These are phyloP conservation scores for Cephalopholis sonnerati DNA, from an alignment of 2,113 vertebrate genomes.

Conservation along the genomic window DNA sequence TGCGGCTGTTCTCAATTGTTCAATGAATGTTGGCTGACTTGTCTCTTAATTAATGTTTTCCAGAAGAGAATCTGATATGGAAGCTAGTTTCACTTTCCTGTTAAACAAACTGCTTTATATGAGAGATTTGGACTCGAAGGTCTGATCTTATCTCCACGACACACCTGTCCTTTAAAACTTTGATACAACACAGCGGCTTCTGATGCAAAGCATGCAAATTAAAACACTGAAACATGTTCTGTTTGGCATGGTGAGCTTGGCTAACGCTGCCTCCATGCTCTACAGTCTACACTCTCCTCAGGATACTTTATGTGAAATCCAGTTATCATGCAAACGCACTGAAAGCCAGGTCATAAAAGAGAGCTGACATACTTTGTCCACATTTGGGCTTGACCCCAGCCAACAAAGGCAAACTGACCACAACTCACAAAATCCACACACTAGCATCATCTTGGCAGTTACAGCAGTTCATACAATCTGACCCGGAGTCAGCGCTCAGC, in stretches of 20 bases:
- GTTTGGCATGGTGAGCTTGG: background rate
- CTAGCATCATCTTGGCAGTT: conserved; percentile 32
- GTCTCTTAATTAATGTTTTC: conserved; percentile 18
- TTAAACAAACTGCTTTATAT: background rate
- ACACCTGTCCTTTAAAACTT: background rate
- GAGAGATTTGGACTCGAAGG: background rate
- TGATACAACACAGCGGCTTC: background rate
- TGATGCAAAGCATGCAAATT: background rate
- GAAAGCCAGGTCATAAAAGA: conserved; percentile 14
- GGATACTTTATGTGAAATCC: background rate
- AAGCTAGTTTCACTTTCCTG: background rate
- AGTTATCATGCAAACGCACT: conserved; percentile 12
- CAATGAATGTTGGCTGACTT: background rate
- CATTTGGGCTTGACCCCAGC: conserved; percentile 12
- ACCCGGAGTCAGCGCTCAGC: conserved; percentile 43
- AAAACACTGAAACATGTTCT: background rate
- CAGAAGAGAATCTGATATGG: background rate
- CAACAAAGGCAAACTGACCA: background rate
- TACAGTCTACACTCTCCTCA: background rate
- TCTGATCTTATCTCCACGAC: background rate
- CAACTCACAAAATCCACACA: conserved; percentile 9
- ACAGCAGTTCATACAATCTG: conserved; percentile 31
- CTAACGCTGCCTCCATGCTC: background rate
- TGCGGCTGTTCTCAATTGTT: conserved; percentile 1
- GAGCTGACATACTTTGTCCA: conserved; percentile 17